Evolutionary conservation across 2,113 vertebrate genomes (phyloP).

Genomic region (Drymodes brunneopygia): DNA sequence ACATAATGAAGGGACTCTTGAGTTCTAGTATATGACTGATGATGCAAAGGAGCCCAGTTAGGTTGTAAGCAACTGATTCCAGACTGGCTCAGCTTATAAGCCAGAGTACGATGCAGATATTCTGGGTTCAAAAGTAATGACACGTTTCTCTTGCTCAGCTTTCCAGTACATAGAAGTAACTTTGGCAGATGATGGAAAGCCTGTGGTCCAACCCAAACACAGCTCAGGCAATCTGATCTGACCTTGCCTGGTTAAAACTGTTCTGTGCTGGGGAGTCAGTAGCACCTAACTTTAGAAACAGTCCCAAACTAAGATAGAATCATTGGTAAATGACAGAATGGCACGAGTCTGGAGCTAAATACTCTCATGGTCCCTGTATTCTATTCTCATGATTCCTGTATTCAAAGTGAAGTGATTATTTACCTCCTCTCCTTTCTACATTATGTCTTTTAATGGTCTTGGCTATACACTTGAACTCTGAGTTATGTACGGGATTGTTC

Average conservation of each 20-base stretch:
- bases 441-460: not conserved
- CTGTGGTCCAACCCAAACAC: slow-evolving; percentile 42
- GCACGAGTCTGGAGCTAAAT: not conserved
- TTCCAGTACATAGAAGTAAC: slow-evolving; percentile 9
- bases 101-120: not conserved
- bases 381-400: not conserved
- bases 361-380: not conserved
- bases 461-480: not conserved
- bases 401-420: not conserved
- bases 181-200: not conserved
- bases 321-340: not conserved
- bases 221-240: slow-evolving; percentile 16
- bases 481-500: not conserved
- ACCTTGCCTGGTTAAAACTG: not conserved
- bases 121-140: not conserved
- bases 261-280: not conserved
- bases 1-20: not conserved
- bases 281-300: slow-evolving; percentile 25
- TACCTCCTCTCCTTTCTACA: not conserved
- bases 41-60: not conserved
- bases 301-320: not conserved
- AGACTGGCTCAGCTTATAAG: not conserved
- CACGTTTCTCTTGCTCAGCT: not conserved
- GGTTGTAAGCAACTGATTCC: not conserved
- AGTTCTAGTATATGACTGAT: not conserved